A percentile compares a stretch with the other conserved stretches of the same genome.
phyloP scores from a whole-genome alignment of 2,797 vertebrate species.

The Serranus cabrilla region DNA sequence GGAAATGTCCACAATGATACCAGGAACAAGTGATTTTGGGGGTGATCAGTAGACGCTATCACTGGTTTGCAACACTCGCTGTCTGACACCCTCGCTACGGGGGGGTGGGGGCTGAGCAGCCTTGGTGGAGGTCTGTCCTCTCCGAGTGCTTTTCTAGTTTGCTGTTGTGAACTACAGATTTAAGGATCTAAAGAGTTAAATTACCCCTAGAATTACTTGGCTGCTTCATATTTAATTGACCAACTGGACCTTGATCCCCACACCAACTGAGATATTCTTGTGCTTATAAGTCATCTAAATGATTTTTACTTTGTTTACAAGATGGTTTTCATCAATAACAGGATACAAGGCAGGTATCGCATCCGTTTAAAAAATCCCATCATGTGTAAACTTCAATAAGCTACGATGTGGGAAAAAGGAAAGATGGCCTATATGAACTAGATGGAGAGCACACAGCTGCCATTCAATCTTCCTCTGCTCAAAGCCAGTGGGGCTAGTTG shows the following conservation, averaged over 20 bases:
- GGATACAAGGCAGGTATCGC: background rate
- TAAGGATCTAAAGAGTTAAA: background rate
- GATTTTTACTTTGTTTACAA: constrained; percentile 7
- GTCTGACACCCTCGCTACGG: no score
- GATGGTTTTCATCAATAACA: background rate
- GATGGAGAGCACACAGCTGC: background rate
- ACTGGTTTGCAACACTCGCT: no score
- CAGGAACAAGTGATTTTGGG: no score
- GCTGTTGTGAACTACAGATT: no score
- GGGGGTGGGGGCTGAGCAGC: no score
- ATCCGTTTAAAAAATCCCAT: background rate
- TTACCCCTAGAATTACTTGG: accelerated
- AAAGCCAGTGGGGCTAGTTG: background rate
- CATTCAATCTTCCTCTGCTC: background rate
- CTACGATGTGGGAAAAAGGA: background rate
- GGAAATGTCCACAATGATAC: no score
- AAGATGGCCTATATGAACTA: background rate
- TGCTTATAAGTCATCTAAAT: constrained; percentile 40
- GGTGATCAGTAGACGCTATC: no score
- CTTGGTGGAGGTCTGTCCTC: no score
- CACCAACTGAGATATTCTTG: constrained; percentile 8
- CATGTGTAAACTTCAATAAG: background rate
- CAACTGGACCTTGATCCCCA: constrained; percentile 49
- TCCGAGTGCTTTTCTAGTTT: no score
- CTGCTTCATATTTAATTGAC: constrained; percentile 17